Conservation (phyloP, 2,113 vertebrate species). For the Prunella himalayana region DNA sequence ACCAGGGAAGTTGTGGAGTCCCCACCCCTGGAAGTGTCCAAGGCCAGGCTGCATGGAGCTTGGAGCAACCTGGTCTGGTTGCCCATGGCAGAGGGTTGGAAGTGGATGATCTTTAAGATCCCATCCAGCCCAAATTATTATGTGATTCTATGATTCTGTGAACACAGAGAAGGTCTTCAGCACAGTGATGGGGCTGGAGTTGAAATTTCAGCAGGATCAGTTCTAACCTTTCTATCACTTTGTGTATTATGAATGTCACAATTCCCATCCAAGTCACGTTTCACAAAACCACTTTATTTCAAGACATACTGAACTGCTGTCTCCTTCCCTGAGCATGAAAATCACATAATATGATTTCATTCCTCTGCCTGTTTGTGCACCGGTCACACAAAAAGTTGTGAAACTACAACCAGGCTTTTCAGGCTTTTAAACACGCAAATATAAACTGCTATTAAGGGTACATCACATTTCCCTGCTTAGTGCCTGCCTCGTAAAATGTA, state of each 20-base stretch:
- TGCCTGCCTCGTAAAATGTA: neutral
- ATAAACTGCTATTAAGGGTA: neutral
- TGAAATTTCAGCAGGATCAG: neutral
- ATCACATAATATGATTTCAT: neutral
- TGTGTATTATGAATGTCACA: neutral
- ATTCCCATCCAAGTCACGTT: neutral
- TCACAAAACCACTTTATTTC: neutral
- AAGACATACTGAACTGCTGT: neutral
- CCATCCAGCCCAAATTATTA: neutral
- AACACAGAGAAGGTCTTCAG: neutral
- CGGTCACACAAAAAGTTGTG: neutral
- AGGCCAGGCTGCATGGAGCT: neutral
- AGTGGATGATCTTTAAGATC: neutral
- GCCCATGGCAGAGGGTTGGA: neutral
- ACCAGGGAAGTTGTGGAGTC: neutral
- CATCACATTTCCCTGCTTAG: neutral
- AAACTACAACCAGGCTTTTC: neutral
- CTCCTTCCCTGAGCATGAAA: neutral
- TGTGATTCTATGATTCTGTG: neutral
- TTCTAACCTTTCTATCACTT: neutral
- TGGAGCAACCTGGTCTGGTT: neutral
- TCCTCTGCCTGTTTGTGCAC: neutral
- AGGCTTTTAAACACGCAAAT: conserved; percentile 9
- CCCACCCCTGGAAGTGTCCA: neutral
- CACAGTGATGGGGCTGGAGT: neutral